phyloP scores from a whole-genome alignment of 2,888 invertebrate species.

The Stictocephala bisonia region DNA sequence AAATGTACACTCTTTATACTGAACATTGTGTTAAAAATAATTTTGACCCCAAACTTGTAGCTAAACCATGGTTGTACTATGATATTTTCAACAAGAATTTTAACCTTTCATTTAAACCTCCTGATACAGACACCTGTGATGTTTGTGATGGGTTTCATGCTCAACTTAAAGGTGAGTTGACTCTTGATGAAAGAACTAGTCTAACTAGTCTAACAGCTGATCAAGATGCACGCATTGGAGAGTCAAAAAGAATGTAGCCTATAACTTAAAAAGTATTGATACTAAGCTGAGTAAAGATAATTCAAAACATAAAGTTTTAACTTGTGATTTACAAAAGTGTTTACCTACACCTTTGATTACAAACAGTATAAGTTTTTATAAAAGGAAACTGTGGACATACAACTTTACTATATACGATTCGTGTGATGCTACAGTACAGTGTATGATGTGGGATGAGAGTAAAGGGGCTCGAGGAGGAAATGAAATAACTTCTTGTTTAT shows the following conservation, averaged over 20 bases:
- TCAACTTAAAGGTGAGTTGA: constrained; percentile 22
- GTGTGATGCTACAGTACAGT: constrained; percentile 35
- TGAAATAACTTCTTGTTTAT: constrained; percentile 56
- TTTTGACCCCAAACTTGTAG: constrained; percentile 15
- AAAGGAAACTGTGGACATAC: constrained; percentile 41
- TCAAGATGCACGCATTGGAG: constrained; percentile 15
- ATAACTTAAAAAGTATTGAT: constrained; percentile 31
- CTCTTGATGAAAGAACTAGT: not conserved
- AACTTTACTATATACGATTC: constrained; percentile 41
- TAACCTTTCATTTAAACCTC: constrained; percentile 43
- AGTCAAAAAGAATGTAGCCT: constrained; percentile 6
- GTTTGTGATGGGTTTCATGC: constrained; percentile 42
- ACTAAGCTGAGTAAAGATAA: not conserved
- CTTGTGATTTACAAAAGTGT: constrained; percentile 44
- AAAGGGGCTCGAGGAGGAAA: constrained; percentile 54
- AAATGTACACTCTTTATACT: constrained; percentile 38
- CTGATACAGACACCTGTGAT: constrained; percentile 42
- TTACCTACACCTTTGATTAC: constrained; percentile 33
- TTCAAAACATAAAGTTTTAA: constrained; percentile 22
- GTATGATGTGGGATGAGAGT: constrained; percentile 55
- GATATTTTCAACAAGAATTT: constrained; percentile 43
- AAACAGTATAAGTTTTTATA: constrained; percentile 42
- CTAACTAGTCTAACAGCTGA: not conserved
- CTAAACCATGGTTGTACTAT: constrained; percentile 40
- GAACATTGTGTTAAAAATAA: constrained; percentile 28